A percentile compares a stretch with the other conserved stretches of the same genome.
phyloP scores from a whole-genome alignment of 2,113 vertebrate genomes.

The Mugil cephalus region DNA sequence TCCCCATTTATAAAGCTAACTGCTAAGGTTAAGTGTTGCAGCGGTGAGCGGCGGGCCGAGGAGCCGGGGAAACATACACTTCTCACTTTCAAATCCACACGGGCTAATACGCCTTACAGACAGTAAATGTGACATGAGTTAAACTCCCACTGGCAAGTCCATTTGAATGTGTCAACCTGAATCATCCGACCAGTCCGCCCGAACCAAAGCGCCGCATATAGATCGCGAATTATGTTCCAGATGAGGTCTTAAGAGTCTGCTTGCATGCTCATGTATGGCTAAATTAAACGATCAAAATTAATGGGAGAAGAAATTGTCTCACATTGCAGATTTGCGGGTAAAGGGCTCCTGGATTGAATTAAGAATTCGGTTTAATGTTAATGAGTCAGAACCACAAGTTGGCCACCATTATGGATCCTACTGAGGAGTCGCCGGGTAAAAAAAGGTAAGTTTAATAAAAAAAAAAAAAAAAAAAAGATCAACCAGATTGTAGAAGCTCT shows the following conservation, averaged over 20 bases:
- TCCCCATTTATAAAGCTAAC: background rate
- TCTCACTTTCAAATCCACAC: background rate
- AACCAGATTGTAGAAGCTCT: constrained; percentile 8
- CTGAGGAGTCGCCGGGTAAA: constrained; percentile 4
- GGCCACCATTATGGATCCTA: too few relatives aligned
- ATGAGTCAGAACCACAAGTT: too few relatives aligned
- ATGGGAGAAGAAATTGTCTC: too few relatives aligned
- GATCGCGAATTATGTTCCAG: too few relatives aligned
- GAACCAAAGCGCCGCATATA: background rate
- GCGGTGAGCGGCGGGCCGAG: background rate
- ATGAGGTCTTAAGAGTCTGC: too few relatives aligned
- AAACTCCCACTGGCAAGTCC: background rate
- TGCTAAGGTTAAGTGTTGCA: constrained; percentile 3
- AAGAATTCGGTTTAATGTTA: too few relatives aligned
- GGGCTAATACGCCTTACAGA: background rate
- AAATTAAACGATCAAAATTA: too few relatives aligned
- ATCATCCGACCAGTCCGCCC: constrained; percentile 5
- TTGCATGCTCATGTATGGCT: too few relatives aligned
- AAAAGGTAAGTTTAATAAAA: background rate
- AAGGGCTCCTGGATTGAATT: too few relatives aligned
- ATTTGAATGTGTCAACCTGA: constrained; percentile 15
- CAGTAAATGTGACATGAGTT: background rate
- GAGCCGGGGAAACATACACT: background rate
- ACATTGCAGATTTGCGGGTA: too few relatives aligned
- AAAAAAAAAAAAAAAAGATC: too few relatives aligned